A percentile compares a stretch with the other conserved stretches of the same genome.
Conservation (phyloP, 2,797 vertebrate species). For the Danio choprae region DNA sequence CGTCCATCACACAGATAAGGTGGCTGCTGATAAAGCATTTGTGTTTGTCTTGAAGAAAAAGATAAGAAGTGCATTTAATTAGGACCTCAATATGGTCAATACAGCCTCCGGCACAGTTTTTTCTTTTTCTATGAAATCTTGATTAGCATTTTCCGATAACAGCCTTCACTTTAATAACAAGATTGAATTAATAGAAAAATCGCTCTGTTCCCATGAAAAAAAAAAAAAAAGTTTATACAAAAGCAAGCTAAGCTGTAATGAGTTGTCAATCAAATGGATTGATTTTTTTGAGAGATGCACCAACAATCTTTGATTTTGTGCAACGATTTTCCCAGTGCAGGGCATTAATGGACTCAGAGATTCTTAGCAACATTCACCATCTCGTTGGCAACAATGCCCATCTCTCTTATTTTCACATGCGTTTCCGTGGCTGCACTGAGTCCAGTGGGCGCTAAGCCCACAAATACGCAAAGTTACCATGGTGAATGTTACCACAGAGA, state of each 20-base stretch:
- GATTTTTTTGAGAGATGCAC: slow-evolving; percentile 28
- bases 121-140: slow-evolving; percentile 50
- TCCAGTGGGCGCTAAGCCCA: slow-evolving; percentile 37
- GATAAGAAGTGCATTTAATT: slow-evolving; percentile 46
- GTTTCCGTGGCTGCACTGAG: slow-evolving; percentile 23
- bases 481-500: slow-evolving; percentile 27
- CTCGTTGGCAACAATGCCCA: slow-evolving; percentile 11
- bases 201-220: neutral
- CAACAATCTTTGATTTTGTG: slow-evolving; percentile 19
- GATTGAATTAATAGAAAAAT: slow-evolving; percentile 6
- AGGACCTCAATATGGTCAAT: slow-evolving; percentile 34
- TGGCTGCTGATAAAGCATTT: slow-evolving; percentile 36
- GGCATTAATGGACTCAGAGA: neutral
- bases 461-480: slow-evolving; percentile 39
- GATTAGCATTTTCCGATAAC: slow-evolving; percentile 39
- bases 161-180: slow-evolving; percentile 52
- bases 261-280: slow-evolving; percentile 40
- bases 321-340: slow-evolving; percentile 18
- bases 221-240: neutral
- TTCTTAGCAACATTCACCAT: slow-evolving; percentile 18
- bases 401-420: slow-evolving; percentile 19
- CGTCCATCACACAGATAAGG: slow-evolving; percentile 30
- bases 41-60: slow-evolving; percentile 7
- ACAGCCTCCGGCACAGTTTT: slow-evolving; percentile 26
- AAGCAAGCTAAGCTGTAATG: slow-evolving; percentile 26